Conservation (phyloP, 2,113 vertebrate genomes). For the Gracilinanus agilis region DNA sequence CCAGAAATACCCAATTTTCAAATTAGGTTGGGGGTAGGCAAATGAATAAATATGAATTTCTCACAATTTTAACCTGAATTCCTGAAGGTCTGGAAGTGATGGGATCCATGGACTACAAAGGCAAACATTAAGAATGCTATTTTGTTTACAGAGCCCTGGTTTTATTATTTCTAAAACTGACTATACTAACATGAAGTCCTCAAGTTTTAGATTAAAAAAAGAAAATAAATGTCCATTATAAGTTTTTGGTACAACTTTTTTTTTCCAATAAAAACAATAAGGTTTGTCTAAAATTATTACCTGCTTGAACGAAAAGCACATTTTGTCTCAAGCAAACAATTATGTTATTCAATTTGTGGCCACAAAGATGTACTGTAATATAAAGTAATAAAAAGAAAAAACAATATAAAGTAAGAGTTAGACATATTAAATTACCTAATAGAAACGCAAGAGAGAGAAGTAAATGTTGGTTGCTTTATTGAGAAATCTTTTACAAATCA, state of each 20-base stretch:
- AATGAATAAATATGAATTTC: background rate
- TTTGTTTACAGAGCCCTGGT: background rate
- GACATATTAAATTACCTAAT: slow-evolving; percentile 82
- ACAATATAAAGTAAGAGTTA: slow-evolving; percentile 78
- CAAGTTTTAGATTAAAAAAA: slow-evolving; percentile 68
- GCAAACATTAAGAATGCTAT: background rate
- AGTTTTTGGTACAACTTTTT: slow-evolving; percentile 72
- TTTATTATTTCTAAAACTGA: background rate
- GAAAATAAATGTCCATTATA: slow-evolving; percentile 29
- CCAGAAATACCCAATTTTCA: background rate
- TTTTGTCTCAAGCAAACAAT: slow-evolving; percentile 76
- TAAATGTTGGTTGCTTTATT: slow-evolving; percentile 77
- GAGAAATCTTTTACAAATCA: slow-evolving; percentile 80
- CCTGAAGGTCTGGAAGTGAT: background rate
- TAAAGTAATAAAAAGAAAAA: slow-evolving; percentile 83
- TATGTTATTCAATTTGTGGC: slow-evolving; percentile 77
- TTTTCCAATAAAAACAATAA: slow-evolving; percentile 71
- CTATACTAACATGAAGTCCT: background rate
- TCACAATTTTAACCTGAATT: background rate
- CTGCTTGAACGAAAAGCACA: slow-evolving; percentile 77
- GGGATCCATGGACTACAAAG: background rate
- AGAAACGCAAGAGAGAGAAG: slow-evolving; percentile 76
- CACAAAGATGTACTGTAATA: slow-evolving; percentile 73
- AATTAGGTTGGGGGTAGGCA: background rate
- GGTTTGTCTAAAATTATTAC: slow-evolving; percentile 78